These are phyloP conservation scores for Aleadryas rufinucha DNA, from an alignment of 2,113 vertebrate species.

Conservation along the genomic window DNA sequence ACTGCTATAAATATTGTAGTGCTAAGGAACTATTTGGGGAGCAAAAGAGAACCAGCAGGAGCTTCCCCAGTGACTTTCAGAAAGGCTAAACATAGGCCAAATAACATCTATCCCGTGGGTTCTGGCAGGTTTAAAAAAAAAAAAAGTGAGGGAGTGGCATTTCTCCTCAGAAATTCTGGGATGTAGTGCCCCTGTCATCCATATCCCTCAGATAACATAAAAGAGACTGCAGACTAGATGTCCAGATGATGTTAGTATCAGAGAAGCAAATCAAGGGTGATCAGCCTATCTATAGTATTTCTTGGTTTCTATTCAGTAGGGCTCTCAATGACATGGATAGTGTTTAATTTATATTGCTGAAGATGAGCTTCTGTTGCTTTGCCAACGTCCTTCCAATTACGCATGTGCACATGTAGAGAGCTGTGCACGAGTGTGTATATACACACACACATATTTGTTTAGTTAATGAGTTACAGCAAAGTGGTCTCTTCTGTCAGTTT, in stretches of 20 bases:
- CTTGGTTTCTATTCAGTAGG: not conserved
- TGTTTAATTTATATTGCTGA: not conserved
- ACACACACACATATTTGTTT: not conserved
- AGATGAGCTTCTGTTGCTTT: not conserved
- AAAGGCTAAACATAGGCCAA: not conserved
- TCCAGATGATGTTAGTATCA: not conserved
- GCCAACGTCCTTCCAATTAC: not conserved
- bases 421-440: not conserved
- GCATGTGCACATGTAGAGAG: rapidly evolving
- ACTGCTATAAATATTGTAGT: not conserved
- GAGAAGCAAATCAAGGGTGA: not conserved
- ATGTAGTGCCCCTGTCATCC: not conserved
- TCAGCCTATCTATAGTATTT: not conserved
- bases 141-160: not conserved
- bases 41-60: not conserved
- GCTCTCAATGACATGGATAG: not conserved
- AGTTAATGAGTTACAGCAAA: not conserved
- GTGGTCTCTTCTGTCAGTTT: not conserved
- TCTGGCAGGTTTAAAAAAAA: not conserved
- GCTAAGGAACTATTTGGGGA: not conserved
- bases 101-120: not conserved
- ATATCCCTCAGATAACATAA: not conserved
- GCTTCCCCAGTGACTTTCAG: not conserved
- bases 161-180: not conserved
- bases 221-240: not conserved